Evolutionary conservation across 2,888 invertebrate species (phyloP).

Genomic region (Venustoraphidia nigricollis): DNA sequence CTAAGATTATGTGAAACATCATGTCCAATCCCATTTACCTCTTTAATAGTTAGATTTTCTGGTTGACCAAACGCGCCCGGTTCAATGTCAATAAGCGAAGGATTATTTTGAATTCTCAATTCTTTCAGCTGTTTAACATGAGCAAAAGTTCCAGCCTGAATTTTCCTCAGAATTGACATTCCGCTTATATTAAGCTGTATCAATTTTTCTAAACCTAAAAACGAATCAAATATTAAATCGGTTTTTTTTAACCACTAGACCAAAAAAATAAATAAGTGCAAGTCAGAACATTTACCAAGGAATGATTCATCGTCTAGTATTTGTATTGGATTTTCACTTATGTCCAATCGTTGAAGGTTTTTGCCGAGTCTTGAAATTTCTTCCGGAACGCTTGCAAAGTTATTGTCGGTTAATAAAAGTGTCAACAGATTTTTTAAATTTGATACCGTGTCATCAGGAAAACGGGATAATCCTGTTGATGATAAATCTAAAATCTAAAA

Average conservation of each 20-base stretch:
- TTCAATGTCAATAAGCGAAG: slow-evolving; percentile 36
- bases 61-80: slow-evolving; percentile 33
- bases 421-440: slow-evolving; percentile 33
- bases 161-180: slow-evolving; percentile 35
- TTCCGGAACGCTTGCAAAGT: slow-evolving; percentile 39
- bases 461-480: slow-evolving; percentile 27
- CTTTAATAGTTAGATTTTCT: too few relatives aligned
- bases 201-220: slow-evolving; percentile 36
- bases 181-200: slow-evolving; percentile 42
- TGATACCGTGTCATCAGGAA: slow-evolving; percentile 37
- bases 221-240: slow-evolving; percentile 5
- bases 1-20: too few relatives aligned
- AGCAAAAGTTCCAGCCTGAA: slow-evolving; percentile 37
- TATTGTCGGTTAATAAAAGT: slow-evolving; percentile 43
- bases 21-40: too few relatives aligned
- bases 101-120: slow-evolving; percentile 36
- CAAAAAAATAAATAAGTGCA: slow-evolving; percentile 1
- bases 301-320: slow-evolving; percentile 43
- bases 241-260: neutral
- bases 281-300: slow-evolving; percentile 27
- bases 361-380: slow-evolving; percentile 35
- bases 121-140: slow-evolving; percentile 30
- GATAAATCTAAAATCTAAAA: slow-evolving; percentile 37
- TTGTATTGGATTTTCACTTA: slow-evolving; percentile 44
- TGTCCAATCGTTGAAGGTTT: slow-evolving; percentile 37